These are phyloP conservation scores for Chromoteleia sp. DNA, from an alignment of 2,888 invertebrate genomes.

Conservation along the genomic window DNA sequence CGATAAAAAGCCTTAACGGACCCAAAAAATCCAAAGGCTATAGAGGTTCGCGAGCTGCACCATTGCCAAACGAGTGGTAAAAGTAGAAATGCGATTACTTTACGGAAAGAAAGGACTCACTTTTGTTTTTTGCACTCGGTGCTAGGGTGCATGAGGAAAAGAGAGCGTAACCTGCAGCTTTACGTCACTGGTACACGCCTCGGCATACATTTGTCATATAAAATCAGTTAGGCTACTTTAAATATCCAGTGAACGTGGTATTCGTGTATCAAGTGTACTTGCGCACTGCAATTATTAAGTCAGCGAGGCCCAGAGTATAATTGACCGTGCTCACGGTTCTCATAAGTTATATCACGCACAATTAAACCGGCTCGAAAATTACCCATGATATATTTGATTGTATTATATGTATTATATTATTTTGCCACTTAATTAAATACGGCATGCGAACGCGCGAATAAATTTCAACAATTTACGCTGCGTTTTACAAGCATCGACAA, in stretches of 20 bases:
- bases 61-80: slow-evolving; percentile 2
- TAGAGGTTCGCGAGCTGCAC: too few relatives aligned
- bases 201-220: slow-evolving; percentile 58
- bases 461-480: not conserved
- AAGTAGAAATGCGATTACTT: slow-evolving; percentile 14
- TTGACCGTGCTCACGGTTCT: slow-evolving; percentile 27
- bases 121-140: not conserved
- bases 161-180: slow-evolving; percentile 59
- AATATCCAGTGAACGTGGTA: slow-evolving; percentile 57
- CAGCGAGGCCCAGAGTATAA: slow-evolving; percentile 24
- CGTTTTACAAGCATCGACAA: not conserved
- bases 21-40: too few relatives aligned
- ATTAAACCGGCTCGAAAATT: slow-evolving; percentile 5
- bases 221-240: slow-evolving; percentile 54
- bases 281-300: slow-evolving; percentile 44
- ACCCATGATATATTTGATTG: not conserved
- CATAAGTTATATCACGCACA: slow-evolving; percentile 45
- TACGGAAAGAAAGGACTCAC: slow-evolving; percentile 28
- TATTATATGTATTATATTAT: not conserved
- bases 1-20: too few relatives aligned
- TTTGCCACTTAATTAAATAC: slow-evolving; percentile 33
- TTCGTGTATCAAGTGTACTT: slow-evolving; percentile 55
- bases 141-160: slow-evolving; percentile 43
- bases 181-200: slow-evolving; percentile 61
- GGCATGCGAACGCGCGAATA: not conserved